Base-by-base conservation (phyloP, 2,888 invertebrate species). In the Plagodis dolabraria region DNA sequence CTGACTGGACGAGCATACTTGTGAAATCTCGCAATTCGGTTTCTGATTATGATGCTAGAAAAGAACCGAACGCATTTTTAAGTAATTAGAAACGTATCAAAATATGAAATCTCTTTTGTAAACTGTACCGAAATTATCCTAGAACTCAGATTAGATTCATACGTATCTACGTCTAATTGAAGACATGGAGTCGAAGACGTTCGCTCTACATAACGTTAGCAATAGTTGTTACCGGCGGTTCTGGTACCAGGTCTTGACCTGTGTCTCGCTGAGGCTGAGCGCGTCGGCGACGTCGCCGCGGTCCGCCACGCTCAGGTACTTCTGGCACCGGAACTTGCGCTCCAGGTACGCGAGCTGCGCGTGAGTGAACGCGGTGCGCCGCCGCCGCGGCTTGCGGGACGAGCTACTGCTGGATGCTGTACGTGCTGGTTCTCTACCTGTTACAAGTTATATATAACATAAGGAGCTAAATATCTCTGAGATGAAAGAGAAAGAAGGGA, bases 221-320 rank as follows among this genome's bases (percentile, higher is more conserved):
- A 38, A 5, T 12, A 6, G 7, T 33, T 46, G 86, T 87, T 73
- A 97, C 97, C 97, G 94, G 85, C 97, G 93, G 79, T 97, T 97
- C 87, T 97, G 97, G 76, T 97, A 98, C 98, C 98, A 98, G 1
- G 98, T 98, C 90, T 98, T 98, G 53, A 98, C 98, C 82, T 98
- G 98, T 0, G 98, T 98, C 89, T 98, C 98, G 40, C 97, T 97
- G 34, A 98, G 93, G 76, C 96, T 97, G 33, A 98, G 93, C 0
- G 97, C 96, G 76, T 98, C 98, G 0, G 98, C 98, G 0, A 98
- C 98, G 82, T 98, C 98, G 57, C 98, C 97, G 43, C 98, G 93
- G 81, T 98, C 98, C 0, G 98, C 98, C 7, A 98, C 98, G 63
- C 97, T 98, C 63, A 98, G 90, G 89, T 98, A 98, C 88, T 98